Evolutionary conservation across 2,888 invertebrate genomes (phyloP).

Genomic region (Erebia palarica): DNA sequence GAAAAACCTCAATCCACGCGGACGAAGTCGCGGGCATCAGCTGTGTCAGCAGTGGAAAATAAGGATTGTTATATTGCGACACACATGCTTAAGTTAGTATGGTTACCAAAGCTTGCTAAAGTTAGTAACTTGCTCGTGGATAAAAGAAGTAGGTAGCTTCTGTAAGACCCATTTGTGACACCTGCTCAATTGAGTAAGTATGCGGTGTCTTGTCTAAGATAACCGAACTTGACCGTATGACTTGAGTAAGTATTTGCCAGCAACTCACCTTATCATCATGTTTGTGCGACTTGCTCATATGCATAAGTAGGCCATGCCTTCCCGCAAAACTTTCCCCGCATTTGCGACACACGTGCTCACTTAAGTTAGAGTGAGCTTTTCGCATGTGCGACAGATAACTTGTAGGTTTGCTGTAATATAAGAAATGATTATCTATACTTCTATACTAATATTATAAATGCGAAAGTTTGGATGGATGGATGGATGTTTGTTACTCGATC

Average conservation of each 20-base stretch:
- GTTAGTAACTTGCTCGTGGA: slow-evolving; percentile 38
- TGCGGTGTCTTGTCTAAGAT: no score
- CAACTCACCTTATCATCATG: slow-evolving; percentile 36
- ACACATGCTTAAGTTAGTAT: slow-evolving; percentile 52
- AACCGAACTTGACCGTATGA: slow-evolving; percentile 53
- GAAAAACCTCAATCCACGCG: no score
- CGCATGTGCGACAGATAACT: slow-evolving; percentile 66
- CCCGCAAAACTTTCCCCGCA: slow-evolving; percentile 64
- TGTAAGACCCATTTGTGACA: slow-evolving; percentile 37
- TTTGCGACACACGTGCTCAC: slow-evolving; percentile 52
- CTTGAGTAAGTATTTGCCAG: slow-evolving; percentile 60
- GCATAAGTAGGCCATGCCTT: slow-evolving; percentile 60
- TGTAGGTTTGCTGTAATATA: slow-evolving; percentile 51
- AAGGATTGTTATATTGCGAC: no score
- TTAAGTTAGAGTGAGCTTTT: slow-evolving; percentile 55
- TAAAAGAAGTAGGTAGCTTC: background rate
- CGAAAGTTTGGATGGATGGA: no score
- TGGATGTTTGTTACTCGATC: no score
- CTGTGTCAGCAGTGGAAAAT: no score
- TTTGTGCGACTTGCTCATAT: slow-evolving; percentile 51
- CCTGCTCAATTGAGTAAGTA: slow-evolving; percentile 61
- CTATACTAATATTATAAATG: no score
- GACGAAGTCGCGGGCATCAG: no score
- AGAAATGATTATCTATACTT: background rate
- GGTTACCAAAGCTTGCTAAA: slow-evolving; percentile 47